A percentile compares a stretch with the other conserved stretches of the same genome.
Conservation (phyloP, 2,797 vertebrate species). For the Myripristis murdjan region DNA sequence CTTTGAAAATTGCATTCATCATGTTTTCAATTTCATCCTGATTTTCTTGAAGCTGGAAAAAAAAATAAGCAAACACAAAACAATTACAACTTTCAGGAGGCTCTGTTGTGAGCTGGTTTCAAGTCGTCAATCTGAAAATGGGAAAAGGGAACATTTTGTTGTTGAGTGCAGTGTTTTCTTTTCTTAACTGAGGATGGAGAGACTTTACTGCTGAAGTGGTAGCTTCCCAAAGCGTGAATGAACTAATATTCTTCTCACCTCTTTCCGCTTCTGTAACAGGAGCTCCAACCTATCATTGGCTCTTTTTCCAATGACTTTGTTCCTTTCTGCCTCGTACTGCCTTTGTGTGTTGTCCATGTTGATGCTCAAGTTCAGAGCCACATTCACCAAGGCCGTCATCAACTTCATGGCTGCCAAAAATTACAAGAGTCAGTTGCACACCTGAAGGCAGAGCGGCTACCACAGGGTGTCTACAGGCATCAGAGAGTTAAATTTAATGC, state of each 20-base stretch:
- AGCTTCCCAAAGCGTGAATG: not conserved
- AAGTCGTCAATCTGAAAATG: not conserved
- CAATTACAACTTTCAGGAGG: not conserved
- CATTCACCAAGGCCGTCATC: constrained; percentile 97
- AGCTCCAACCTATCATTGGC: constrained; percentile 96
- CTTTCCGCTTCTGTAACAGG: constrained; percentile 95
- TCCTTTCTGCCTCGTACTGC: constrained; percentile 96
- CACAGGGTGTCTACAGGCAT: no score
- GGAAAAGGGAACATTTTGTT: not conserved
- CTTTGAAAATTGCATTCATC: constrained; percentile 99
- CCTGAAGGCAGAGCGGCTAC: not conserved
- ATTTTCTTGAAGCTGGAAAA: constrained; percentile 97
- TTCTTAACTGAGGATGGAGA: no score
- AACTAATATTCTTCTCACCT: constrained; percentile 85
- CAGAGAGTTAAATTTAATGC: no score
- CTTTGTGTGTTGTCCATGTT: constrained; percentile 99
- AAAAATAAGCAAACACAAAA: constrained; percentile 17
- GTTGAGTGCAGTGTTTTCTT: no score
- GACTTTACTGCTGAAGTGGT: not conserved
- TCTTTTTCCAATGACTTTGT: constrained; percentile 96
- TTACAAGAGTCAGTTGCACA: constrained; percentile 6
- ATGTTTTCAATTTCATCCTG: constrained; percentile 99
- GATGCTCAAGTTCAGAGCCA: constrained; percentile 97
- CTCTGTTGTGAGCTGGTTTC: no score
- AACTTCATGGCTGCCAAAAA: constrained; percentile 89